phyloP scores from a whole-genome alignment of 2,888 invertebrate species.

The Cryptus armator region DNA sequence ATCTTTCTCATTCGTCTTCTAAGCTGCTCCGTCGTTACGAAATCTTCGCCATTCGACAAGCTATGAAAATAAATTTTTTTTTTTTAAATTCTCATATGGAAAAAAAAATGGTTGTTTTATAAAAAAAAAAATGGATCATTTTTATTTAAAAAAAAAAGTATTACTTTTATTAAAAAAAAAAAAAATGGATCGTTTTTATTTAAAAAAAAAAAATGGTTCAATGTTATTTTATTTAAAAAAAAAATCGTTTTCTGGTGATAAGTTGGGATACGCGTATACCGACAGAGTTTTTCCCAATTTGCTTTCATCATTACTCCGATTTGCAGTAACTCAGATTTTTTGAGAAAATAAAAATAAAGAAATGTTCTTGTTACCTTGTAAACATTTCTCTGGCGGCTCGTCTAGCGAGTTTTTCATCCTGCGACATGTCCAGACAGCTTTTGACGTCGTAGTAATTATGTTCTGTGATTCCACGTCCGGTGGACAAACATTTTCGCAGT shows the following conservation, averaged over 20 bases:
- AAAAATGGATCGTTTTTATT: no score
- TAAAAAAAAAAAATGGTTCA: no score
- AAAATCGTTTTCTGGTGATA: no score
- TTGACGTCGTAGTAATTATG: conserved; percentile 91
- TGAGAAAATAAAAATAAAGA: not conserved
- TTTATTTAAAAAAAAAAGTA: not conserved
- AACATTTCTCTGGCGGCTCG: conserved; percentile 95
- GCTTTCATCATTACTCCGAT: no score
- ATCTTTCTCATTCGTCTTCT: conserved; percentile 90
- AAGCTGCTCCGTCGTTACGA: conserved; percentile 93
- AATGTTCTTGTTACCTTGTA: conserved; percentile 87
- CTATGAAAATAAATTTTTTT: conserved; percentile 83
- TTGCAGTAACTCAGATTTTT: no score
- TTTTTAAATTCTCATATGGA: no score
- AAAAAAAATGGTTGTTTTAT: not conserved
- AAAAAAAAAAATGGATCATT: not conserved
- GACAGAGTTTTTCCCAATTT: no score
- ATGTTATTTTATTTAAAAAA: no score
- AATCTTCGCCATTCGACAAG: conserved; percentile 94
- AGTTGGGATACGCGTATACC: no score
- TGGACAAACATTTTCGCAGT: conserved; percentile 90
- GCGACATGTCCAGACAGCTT: conserved; percentile 93
- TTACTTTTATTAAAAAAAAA: not conserved
- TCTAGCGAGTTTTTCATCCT: conserved; percentile 94
- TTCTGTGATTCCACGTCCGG: conserved; percentile 91